phyloP scores from a whole-genome alignment of 2,797 vertebrate genomes.

The Sebastes trivittatus region DNA sequence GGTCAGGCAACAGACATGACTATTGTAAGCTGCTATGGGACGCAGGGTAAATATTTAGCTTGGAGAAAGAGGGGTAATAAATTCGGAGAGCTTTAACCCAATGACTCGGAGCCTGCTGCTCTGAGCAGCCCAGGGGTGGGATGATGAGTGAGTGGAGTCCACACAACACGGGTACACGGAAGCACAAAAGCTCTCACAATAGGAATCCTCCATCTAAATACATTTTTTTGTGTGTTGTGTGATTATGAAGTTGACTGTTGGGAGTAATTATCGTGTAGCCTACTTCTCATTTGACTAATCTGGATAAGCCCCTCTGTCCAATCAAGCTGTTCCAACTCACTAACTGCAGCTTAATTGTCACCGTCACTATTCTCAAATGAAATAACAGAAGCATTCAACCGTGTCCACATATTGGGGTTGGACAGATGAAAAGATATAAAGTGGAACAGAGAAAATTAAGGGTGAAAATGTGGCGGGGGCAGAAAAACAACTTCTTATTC shows the following conservation, averaged over 20 bases:
- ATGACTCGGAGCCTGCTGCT: conserved; percentile 51
- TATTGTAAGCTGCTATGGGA: conserved; percentile 81
- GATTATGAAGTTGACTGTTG: conserved; percentile 46
- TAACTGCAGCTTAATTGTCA: conserved; percentile 52
- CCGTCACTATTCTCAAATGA: conserved; percentile 29
- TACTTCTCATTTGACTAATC: conserved; percentile 64
- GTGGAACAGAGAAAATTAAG: conserved; percentile 22
- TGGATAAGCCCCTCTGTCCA: conserved; percentile 58
- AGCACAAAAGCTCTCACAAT: conserved; percentile 20
- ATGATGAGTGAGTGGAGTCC: conserved; percentile 32
- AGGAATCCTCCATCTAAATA: conserved; percentile 16
- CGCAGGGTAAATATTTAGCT: conserved; percentile 86
- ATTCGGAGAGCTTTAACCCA: conserved; percentile 73
- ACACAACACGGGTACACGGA: conserved; percentile 1
- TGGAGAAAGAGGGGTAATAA: conserved; percentile 80
- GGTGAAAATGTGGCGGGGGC: not conserved
- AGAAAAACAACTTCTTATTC: conserved; percentile 16
- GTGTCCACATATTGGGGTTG: conserved; percentile 17
- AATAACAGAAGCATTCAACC: conserved; percentile 49
- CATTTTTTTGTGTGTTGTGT: conserved; percentile 4
- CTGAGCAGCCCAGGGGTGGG: conserved; percentile 21
- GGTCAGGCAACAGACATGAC: conserved; percentile 74
- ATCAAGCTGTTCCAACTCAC: conserved; percentile 67
- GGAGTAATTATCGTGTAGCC: conserved; percentile 62
- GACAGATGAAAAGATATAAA: conserved; percentile 29